Evolutionary conservation across 35 echinoderm and acorn worm genomes (phyloP).

Genomic region (Chiridota heheva): DNA sequence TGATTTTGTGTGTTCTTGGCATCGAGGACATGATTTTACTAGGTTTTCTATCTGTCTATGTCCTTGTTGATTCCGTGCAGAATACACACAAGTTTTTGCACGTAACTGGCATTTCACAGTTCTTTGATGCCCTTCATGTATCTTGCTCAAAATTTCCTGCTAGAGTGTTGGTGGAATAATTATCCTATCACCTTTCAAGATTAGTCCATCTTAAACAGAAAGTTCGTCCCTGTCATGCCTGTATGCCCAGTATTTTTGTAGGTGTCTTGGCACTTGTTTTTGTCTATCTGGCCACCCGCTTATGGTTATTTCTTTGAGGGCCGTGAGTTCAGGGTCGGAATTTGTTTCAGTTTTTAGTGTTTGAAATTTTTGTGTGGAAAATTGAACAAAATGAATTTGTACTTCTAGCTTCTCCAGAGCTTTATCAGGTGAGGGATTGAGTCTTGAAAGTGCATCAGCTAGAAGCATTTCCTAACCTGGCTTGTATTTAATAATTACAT

Average conservation of each 20-base stretch:
- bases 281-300: constrained; percentile 15
- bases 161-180: background rate
- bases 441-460: no score
- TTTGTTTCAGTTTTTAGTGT: background rate
- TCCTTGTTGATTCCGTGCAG: constrained; percentile 23
- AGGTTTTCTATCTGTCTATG: constrained; percentile 32
- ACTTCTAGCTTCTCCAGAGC: no score
- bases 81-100: background rate
- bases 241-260: constrained; percentile 22
- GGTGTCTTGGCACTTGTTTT: background rate
- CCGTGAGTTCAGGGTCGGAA: background rate
- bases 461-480: no score
- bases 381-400: constrained; percentile 5
- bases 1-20: background rate
- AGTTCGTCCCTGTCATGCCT: constrained; percentile 39
- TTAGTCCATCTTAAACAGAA: constrained; percentile 16
- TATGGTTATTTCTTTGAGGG: background rate
- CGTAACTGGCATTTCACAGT: constrained; percentile 30
- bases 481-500: no score
- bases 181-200: constrained; percentile 39
- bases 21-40: background rate
- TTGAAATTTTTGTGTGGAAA: background rate
- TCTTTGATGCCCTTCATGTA: constrained; percentile 42
- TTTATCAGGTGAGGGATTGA: background rate
- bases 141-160: constrained; percentile 24